phyloP scores from a whole-genome alignment of 2,888 invertebrate genomes.

The Clusia tigrina region DNA sequence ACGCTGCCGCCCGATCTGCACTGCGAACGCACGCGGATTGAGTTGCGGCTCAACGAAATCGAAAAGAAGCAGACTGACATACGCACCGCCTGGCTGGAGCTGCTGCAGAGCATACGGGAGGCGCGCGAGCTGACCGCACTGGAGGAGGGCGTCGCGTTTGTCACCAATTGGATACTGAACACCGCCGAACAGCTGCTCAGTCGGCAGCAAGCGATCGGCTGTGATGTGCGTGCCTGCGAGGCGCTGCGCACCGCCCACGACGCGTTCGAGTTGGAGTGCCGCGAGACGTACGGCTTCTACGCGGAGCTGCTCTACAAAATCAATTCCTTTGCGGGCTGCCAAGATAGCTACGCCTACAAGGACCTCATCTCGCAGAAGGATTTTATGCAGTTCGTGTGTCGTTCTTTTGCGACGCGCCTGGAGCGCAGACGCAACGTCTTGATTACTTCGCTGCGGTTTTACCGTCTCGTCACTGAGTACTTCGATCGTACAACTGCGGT shows the following conservation, averaged over 20 bases:
- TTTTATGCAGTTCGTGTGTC: slow-evolving; percentile 83
- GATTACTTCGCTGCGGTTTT: slow-evolving; percentile 78
- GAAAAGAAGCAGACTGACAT: slow-evolving; percentile 70
- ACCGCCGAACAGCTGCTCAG: slow-evolving; percentile 79
- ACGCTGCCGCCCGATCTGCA: slow-evolving; percentile 70
- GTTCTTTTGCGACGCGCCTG: slow-evolving; percentile 77
- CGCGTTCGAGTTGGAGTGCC: slow-evolving; percentile 77
- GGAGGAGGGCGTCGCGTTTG: slow-evolving; percentile 73
- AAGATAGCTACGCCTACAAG: slow-evolving; percentile 65
- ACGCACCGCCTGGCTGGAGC: slow-evolving; percentile 69
- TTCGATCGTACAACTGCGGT: slow-evolving; percentile 74
- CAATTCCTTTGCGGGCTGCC: slow-evolving; percentile 67
- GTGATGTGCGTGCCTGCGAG: slow-evolving; percentile 76
- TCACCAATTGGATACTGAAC: slow-evolving; percentile 80
- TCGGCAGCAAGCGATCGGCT: slow-evolving; percentile 76
- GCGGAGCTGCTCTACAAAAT: slow-evolving; percentile 80
- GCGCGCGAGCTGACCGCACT: slow-evolving; percentile 70
- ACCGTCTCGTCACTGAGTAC: slow-evolving; percentile 77
- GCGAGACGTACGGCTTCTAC: slow-evolving; percentile 81
- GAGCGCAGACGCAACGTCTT: slow-evolving; percentile 78
- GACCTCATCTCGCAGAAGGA: slow-evolving; percentile 78
- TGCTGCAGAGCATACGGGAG: slow-evolving; percentile 69
- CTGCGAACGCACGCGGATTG: slow-evolving; percentile 70
- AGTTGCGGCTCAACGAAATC: slow-evolving; percentile 68
- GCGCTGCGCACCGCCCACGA: slow-evolving; percentile 78